Base-by-base conservation (phyloP, 2,113 vertebrate species). In the Myiozetetes cayanensis region DNA sequence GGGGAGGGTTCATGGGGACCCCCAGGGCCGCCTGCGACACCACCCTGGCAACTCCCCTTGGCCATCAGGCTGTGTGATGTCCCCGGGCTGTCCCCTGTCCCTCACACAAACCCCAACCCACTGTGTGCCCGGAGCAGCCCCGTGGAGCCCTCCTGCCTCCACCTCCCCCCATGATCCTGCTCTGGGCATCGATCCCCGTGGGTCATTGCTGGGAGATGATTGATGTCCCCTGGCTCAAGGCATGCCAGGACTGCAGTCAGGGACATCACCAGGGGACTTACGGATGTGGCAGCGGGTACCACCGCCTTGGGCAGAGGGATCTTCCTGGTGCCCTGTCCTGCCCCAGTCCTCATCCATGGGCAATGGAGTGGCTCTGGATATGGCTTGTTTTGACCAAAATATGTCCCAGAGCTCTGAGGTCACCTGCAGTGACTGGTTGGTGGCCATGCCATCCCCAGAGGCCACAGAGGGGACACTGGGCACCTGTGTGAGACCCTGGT, bases 11-110 rank as follows among this genome's bases (percentile, higher is more conserved):
- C 49, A 0, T 5, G 47, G 20, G 33, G 15, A 58, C 8, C 14
- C 63, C 25, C 17, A 1, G 33, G 1, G 2, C 22, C 8, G 0
- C 20, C 62, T 0, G 2, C 0, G 3, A 12, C 65, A 31, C 52
- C 20, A 4, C 14, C 37, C 20, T 4, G 28, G 7, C 61, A 9
- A 58, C 66, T 3, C 4, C 1, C 21, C 6, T 15, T 18, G 4
- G 75, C 31, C 35, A 4, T 17, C 3, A 1, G 55, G 30, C 23
- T 63, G 31, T 10, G 23, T 8, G 12, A 16, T 3, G 10, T 33
- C 35, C 35, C 35, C 1, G 1, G 5, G 47, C 15, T 41, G 49
- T 12, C 53, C 53, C 53, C 28, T 41, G 49, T 12, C 53, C 53
- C 53, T 58, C 49, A 50, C 49, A 50, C 25, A 50, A 35, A 27